Evolutionary conservation across 2,797 vertebrate species (phyloP).

Genomic region (Xiphophorus birchmanni): DNA sequence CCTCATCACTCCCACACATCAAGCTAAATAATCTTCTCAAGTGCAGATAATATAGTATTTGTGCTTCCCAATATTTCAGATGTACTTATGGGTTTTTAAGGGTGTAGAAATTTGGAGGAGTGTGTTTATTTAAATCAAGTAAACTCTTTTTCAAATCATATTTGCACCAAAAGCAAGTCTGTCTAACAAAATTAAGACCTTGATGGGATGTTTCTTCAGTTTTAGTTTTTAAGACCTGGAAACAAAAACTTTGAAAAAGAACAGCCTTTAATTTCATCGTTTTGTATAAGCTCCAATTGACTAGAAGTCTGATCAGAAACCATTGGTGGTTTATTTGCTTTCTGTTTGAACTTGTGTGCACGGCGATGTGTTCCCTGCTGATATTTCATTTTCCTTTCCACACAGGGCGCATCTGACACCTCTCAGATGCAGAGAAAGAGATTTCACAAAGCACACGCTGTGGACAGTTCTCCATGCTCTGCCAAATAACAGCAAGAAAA

Average conservation of each 20-base stretch:
- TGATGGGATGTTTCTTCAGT: not conserved
- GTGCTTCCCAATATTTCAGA: not conserved
- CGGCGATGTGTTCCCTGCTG: constrained; percentile 41
- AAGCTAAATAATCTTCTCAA: not conserved
- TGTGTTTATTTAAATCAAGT: not conserved
- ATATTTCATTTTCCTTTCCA: constrained; percentile 53
- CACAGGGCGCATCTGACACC: constrained; percentile 47
- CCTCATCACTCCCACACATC: not conserved
- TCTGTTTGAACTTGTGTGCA: constrained; percentile 11
- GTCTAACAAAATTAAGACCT: not conserved
- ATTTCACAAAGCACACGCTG: constrained; percentile 37
- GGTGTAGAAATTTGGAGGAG: not conserved
- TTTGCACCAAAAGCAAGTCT: not conserved
- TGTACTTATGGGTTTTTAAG: not conserved
- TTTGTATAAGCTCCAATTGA: not conserved
- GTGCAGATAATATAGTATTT: not conserved
- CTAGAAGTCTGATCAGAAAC: not conserved
- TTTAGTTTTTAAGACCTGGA: not conserved
- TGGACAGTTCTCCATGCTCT: constrained; percentile 34
- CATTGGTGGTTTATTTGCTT: constrained; percentile 7
- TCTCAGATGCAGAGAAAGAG: constrained; percentile 27
- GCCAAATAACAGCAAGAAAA: constrained; percentile 53
- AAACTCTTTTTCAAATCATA: not conserved
- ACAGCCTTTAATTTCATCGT: not conserved
- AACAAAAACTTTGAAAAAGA: not conserved